Percentiles rank a stretch among this genome's conserved stretches.
These are phyloP conservation scores for Drosophila robusta DNA, from an alignment of 2,888 invertebrate genomes.

Conservation along the genomic window DNA sequence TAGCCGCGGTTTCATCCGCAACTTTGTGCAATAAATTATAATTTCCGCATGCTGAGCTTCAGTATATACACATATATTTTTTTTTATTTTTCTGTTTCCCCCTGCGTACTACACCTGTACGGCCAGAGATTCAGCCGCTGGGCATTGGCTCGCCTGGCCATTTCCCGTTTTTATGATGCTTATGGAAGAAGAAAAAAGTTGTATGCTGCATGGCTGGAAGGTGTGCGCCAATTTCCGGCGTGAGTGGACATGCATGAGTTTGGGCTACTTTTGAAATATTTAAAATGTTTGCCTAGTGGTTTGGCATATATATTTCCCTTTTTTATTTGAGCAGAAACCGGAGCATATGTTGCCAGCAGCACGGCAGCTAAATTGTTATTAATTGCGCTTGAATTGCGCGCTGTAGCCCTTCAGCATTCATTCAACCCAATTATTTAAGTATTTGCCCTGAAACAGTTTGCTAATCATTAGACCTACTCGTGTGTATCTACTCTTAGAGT, in stretches of 20 bases:
- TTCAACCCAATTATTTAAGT: slow-evolving; percentile 7
- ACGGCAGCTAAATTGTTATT: slow-evolving; percentile 51
- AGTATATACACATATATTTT: not conserved
- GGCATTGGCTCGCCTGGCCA: slow-evolving; percentile 54
- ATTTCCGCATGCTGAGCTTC: slow-evolving; percentile 67
- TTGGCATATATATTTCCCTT: not conserved
- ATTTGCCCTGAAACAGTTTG: not conserved
- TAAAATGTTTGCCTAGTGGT: slow-evolving; percentile 46
- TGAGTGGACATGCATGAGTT: slow-evolving; percentile 50
- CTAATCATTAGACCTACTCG: slow-evolving; percentile 13
- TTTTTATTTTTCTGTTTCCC: not conserved
- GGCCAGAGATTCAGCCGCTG: slow-evolving; percentile 20
- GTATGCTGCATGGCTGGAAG: slow-evolving; percentile 74
- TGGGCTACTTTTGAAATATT: slow-evolving; percentile 36
- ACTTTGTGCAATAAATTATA: slow-evolving; percentile 77
- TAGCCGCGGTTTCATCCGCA: slow-evolving; percentile 58
- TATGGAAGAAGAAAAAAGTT: slow-evolving; percentile 33
- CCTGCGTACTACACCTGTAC: slow-evolving; percentile 12
- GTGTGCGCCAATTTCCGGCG: slow-evolving; percentile 80
- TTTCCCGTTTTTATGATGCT: slow-evolving; percentile 56
- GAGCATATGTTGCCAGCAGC: slow-evolving; percentile 51
- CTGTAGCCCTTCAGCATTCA: slow-evolving; percentile 7
- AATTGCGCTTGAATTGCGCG: slow-evolving; percentile 43
- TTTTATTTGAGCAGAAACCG: slow-evolving; percentile 8
- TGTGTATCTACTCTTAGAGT: slow-evolving; percentile 14